Evolutionary conservation across 2,113 vertebrate genomes (phyloP), one percentile per base, ranked within the genome.

Genomic region (Nothoprocta pentlandii): DNA sequence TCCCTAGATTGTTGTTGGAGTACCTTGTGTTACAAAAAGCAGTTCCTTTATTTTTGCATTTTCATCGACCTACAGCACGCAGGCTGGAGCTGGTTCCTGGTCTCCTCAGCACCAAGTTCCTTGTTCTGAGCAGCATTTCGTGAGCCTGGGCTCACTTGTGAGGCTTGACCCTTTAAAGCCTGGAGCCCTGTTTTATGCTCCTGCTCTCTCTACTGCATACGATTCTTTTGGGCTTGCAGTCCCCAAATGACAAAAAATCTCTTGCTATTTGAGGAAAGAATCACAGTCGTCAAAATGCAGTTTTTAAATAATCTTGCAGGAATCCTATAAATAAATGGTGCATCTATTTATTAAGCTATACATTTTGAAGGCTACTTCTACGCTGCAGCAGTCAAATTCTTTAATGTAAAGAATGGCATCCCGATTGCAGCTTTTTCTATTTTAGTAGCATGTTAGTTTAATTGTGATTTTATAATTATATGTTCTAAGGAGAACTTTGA

Each of bases 11-110:
- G 54, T 23, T 63, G 23, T 28, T 30, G 28, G 23, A 22, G 71
- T 0, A 1, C 32, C 36, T 67, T 5, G 9, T n/a, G n/a, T 79
- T 64, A 53, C 91, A 71, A 92, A 66, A 42, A 1, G 14, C 47
- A 87, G 59, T 92, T 96, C 94, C 92, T 92, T 63, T 36, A 36
- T 63, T 63, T 63, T 63, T 68, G 59, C 87, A 92, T 90, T 85
- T 66, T 49, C 53, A 73, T 42, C 39, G 58, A 59, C 6, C 19
- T 81, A 58, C 32, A 71, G 49, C 51, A 13, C 22, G 42, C 16
- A 78, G 78, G 42, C 17, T 81, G 70, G 78, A 75, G 25, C 42
- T 25, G 20, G 23, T 34, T 25, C 34, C 34, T 8, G 26, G 73
- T 46, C 26, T 34, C 39, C 26, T 34, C 39, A 81, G 47, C 73